Evolutionary conservation across 2,113 vertebrate species (phyloP).

Genomic region (Cyrtonyx montezumae): DNA sequence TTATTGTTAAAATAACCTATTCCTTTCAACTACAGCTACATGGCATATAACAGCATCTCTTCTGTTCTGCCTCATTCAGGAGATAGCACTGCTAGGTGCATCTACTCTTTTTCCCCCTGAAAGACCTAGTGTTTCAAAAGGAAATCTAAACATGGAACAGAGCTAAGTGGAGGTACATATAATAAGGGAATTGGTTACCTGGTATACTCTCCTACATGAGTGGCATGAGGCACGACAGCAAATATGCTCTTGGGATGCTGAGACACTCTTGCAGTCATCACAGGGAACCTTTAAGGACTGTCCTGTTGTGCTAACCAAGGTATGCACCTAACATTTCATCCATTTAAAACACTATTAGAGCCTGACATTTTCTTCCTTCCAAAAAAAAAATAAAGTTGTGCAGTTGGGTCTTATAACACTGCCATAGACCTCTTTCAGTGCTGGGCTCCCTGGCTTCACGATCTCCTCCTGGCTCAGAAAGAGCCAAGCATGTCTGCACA

Average conservation of each 20-base stretch:
- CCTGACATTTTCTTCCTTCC: neutral
- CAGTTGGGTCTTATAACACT: too few relatives aligned
- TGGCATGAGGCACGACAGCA: neutral
- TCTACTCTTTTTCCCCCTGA: neutral
- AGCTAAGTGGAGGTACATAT: too few relatives aligned
- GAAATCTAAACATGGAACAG: neutral
- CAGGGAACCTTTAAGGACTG: rapidly evolving
- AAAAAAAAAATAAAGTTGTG: too few relatives aligned
- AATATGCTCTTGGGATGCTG: neutral
- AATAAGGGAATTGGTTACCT: neutral
- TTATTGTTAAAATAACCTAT: neutral
- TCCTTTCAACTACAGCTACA: neutral
- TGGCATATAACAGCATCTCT: neutral
- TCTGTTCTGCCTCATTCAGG: neutral
- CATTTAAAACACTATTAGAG: rapidly evolving
- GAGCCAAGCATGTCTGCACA: neutral
- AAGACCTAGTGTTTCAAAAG: neutral
- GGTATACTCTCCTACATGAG: rapidly evolving
- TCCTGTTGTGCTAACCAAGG: neutral
- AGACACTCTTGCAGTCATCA: rapidly evolving
- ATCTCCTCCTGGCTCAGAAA: neutral
- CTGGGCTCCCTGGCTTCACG: neutral
- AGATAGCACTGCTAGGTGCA: neutral
- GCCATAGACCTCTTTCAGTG: neutral
- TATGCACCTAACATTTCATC: rapidly evolving